Evolutionary conservation across 2,113 vertebrate species (phyloP).

Genomic region (Astatoreochromis straeleni): DNA sequence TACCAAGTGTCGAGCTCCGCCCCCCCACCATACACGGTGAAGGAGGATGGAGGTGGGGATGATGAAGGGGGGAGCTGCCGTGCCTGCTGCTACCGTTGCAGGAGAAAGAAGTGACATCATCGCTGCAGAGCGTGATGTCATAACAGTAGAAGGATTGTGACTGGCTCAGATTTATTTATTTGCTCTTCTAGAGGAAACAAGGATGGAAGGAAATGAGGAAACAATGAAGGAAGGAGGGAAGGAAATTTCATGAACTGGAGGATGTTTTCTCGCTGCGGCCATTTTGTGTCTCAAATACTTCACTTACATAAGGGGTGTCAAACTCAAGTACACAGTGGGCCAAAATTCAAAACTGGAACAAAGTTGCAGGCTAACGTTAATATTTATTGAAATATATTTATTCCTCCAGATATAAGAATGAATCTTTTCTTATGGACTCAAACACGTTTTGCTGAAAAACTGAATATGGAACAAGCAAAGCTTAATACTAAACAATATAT

Average conservation of each 20-base stretch:
- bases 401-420: too few relatives aligned
- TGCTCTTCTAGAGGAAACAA: not conserved
- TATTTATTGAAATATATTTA: too few relatives aligned
- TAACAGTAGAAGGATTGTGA: not conserved
- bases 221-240: not conserved
- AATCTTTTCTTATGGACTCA: too few relatives aligned
- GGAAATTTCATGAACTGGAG: not conserved
- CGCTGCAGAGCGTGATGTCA: not conserved
- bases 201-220: not conserved
- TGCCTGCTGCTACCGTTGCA: conserved; percentile 48
- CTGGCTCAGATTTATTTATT: not conserved
- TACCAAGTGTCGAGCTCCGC: not conserved
- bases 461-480: too few relatives aligned
- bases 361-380: too few relatives aligned
- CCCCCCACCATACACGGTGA: conserved; percentile 40
- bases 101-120: conserved; percentile 41
- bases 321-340: too few relatives aligned
- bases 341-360: too few relatives aligned
- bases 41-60: conserved; percentile 7
- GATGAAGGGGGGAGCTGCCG: not conserved
- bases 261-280: not conserved
- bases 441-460: too few relatives aligned
- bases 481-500: too few relatives aligned
- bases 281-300: not conserved
- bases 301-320: not conserved